Percentiles rank a stretch among this genome's conserved stretches.
phyloP scores from a whole-genome alignment of 2,797 vertebrate species.

The Aldrovandia affinis region DNA sequence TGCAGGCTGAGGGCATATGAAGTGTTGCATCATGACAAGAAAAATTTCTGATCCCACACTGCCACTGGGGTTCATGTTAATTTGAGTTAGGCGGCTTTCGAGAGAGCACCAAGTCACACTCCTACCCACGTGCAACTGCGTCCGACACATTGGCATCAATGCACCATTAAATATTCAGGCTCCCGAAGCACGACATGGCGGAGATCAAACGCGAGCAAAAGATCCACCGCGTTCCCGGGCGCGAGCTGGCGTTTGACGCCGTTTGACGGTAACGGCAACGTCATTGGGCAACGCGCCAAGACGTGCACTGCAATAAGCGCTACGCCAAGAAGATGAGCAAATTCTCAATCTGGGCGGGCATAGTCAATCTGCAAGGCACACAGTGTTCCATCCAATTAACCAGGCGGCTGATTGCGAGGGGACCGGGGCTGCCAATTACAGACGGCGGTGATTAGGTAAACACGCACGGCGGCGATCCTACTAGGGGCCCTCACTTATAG shows the following conservation, averaged over 20 bases:
- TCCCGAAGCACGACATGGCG: not conserved
- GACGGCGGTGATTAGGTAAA: slow-evolving; percentile 23
- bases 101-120: not conserved
- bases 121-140: not conserved
- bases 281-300: not conserved
- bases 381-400: slow-evolving; percentile 13
- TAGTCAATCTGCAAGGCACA: not conserved
- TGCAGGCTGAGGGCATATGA: not conserved
- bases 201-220: slow-evolving; percentile 9
- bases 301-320: not conserved
- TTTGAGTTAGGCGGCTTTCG: not conserved
- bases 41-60: not conserved
- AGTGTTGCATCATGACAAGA: not conserved
- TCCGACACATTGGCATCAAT: not conserved
- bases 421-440: slow-evolving; percentile 9
- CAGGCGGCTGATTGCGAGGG: not conserved
- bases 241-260: not conserved
- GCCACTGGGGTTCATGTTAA: not conserved
- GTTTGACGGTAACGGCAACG: too few species aligned
- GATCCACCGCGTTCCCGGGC: not conserved
- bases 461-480: slow-evolving; percentile 4
- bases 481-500: slow-evolving; percentile 9
- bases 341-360: slow-evolving; percentile 19
- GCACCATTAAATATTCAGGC: slow-evolving; percentile 1
- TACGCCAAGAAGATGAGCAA: not conserved